Evolutionary conservation across 2,888 invertebrate genomes (phyloP).

Genomic region (Xestobium rufovillosum): DNA sequence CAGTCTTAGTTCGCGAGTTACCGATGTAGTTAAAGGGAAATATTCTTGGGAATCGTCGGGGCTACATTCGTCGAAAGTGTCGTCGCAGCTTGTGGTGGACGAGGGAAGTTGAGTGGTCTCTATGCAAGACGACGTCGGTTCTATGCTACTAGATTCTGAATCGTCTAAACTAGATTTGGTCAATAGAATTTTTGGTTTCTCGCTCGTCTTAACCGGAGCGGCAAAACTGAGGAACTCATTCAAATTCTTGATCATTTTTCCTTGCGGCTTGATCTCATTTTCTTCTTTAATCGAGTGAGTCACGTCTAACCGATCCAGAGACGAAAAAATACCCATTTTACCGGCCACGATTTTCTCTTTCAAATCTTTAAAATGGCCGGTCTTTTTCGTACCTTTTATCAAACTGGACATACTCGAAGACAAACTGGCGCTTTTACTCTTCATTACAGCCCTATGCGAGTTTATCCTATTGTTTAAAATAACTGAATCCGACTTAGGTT

Average conservation of each 20-base stretch:
- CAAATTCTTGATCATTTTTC: conserved; percentile 62
- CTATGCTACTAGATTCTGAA: conserved; percentile 43
- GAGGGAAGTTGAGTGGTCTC: conserved; percentile 34
- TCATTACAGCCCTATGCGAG: conserved; percentile 25
- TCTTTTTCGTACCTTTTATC: conserved; percentile 38
- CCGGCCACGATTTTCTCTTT: conserved; percentile 49
- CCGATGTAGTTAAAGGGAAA: conserved; percentile 80
- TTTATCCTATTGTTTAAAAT: conserved; percentile 37
- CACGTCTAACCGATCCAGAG: conserved; percentile 51
- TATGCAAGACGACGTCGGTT: conserved; percentile 25
- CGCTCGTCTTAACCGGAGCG: conserved; percentile 50
- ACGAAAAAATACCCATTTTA: conserved; percentile 49
- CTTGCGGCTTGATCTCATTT: conserved; percentile 40
- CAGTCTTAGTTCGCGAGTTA: conserved; percentile 73
- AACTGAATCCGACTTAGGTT: conserved; percentile 40
- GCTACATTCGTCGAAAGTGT: conserved; percentile 55
- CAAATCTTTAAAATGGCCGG: conserved; percentile 49
- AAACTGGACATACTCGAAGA: conserved; percentile 42
- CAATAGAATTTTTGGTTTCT: conserved; percentile 45
- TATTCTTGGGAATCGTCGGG: conserved; percentile 78
- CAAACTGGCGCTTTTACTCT: conserved; percentile 33
- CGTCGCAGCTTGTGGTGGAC: conserved; percentile 35
- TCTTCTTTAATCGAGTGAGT: conserved; percentile 39
- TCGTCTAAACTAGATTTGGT: conserved; percentile 46
- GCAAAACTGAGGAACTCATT: conserved; percentile 80